Base-by-base conservation (phyloP, 2,797 vertebrate genomes). In the Schizopygopsis malacanthus region DNA sequence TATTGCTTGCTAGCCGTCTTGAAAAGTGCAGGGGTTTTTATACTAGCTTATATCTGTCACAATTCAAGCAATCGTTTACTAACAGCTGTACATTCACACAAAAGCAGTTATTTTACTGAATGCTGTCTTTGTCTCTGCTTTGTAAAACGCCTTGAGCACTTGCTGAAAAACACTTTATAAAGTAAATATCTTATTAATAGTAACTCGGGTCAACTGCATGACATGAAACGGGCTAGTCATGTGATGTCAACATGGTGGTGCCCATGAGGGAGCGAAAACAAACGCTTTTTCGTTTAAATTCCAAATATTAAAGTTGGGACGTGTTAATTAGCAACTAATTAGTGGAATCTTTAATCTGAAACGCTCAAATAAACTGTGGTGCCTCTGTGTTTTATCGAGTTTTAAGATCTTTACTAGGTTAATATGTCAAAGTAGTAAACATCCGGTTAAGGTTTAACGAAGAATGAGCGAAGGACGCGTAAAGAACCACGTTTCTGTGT, bases 361-460 rank as follows among this genome's bases (percentile, higher is more conserved):
- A 33, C 9, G 45, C 45, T 47, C 7, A 33, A 47, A 61, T 8
- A 8, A 20, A 47, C 18, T 12, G 20, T 6, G 2, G 33, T 59
- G 6, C 2, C 1, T 33, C 9, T 11, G 22, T 1, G 33, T 33
- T 3, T 33, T 33, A 33, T 33, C 33, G 52, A 52, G 63, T 56
- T 50, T 22, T 39, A 18, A 72, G 18, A 43, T 15, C n/a, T 9
- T 63, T 81, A 86, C 81, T 81, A 71, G 87, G 87, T 88, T 86
- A 82, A 88, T 83, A 37, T 86, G 87, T 81, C 81, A 86, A 25
- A 33, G 50, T 79, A 71, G 67, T 37, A 72, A 80, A 86, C 56
- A 59, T 22, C 18, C 33, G 18, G 50, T 72, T 83, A 85, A 61
- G 52, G 72, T 85, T 85, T 61, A 83, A 87, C 82, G 73, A 86